Conservation (phyloP, 1,140 invertebrate species). For the Lepidurus apus region DNA sequence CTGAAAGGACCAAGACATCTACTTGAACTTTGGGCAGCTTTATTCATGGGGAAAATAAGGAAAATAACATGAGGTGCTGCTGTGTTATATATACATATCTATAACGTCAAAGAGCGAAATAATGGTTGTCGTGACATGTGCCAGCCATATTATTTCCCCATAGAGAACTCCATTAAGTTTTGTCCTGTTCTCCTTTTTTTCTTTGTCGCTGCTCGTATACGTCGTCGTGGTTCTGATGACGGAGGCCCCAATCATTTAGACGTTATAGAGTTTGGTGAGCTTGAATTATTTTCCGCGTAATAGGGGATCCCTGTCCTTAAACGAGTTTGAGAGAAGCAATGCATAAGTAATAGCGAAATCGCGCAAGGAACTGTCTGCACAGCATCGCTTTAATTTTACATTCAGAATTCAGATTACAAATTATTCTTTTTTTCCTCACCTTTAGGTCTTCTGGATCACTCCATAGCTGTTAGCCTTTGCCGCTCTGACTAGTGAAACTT, state of each 20-base stretch:
- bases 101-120: not conserved
- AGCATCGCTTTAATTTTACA: not conserved
- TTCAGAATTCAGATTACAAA: too few species aligned
- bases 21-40: too few species aligned
- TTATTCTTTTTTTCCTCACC: too few species aligned
- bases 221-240: not conserved
- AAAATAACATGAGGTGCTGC: too few species aligned
- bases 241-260: not conserved
- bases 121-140: not conserved
- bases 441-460: too few species aligned
- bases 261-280: not conserved
- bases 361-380: not conserved
- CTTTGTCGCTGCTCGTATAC: not conserved
- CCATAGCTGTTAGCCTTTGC: too few species aligned
- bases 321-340: not conserved
- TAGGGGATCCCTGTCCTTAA: not conserved
- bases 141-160: not conserved
- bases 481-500: too few species aligned
- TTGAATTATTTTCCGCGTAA: not conserved
- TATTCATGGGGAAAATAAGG: too few species aligned
- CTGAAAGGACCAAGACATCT: too few species aligned
- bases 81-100: too few species aligned
- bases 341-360: not conserved
- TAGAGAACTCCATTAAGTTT: not conserved
- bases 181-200: not conserved